phyloP scores from a whole-genome alignment of 2,888 invertebrate species.

The Dynastes maya region DNA sequence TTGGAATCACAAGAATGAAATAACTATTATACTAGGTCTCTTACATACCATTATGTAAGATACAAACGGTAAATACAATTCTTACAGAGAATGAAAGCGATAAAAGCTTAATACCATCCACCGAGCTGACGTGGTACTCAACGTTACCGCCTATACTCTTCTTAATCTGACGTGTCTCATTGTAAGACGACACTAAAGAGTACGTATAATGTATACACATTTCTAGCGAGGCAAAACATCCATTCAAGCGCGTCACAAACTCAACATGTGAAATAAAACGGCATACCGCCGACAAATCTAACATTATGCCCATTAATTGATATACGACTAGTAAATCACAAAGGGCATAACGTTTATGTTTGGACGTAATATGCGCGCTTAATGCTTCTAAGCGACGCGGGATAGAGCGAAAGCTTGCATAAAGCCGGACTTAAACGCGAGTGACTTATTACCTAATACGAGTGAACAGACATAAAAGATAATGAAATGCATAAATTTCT shows the following conservation, averaged over 20 bases:
- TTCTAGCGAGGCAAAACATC: neutral
- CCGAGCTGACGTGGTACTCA: too few relatives aligned
- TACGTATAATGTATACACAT: too few relatives aligned
- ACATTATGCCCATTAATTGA: slow-evolving; percentile 20
- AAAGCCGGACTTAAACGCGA: slow-evolving; percentile 30
- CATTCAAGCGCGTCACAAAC: slow-evolving; percentile 13
- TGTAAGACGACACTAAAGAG: too few relatives aligned
- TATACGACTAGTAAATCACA: slow-evolving; percentile 44
- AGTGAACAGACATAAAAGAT: slow-evolving; percentile 10
- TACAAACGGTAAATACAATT: too few relatives aligned
- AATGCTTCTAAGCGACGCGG: slow-evolving; percentile 15
- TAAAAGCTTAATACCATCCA: too few relatives aligned
- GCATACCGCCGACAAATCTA: slow-evolving; percentile 1
- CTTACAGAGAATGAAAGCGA: too few relatives aligned
- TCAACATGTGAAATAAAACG: neutral
- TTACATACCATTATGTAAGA: too few relatives aligned
- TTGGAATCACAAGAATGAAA: too few relatives aligned
- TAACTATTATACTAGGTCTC: too few relatives aligned
- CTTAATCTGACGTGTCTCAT: too few relatives aligned
- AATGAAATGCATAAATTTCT: slow-evolving; percentile 38
- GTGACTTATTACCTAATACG: slow-evolving; percentile 39
- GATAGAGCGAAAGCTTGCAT: slow-evolving; percentile 5
- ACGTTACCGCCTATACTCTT: too few relatives aligned
- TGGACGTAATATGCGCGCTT: slow-evolving; percentile 32
- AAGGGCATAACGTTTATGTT: slow-evolving; percentile 34